Base-by-base conservation (phyloP, 1,140 invertebrate genomes). In the Paraescarpia echinospica region DNA sequence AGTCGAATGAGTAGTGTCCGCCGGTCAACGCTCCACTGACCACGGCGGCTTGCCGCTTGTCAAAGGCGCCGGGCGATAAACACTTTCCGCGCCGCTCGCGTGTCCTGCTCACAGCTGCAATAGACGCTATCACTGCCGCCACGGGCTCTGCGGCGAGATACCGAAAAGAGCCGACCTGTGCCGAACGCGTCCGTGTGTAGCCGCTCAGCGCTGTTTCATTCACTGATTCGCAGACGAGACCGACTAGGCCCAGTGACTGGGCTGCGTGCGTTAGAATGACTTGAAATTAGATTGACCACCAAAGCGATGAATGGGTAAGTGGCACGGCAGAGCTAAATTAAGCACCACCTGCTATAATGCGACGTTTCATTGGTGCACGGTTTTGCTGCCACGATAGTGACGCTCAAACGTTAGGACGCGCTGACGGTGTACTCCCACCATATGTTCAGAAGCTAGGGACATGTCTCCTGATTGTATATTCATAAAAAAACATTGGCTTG, bases 1-100 rank as follows among this genome's bases (percentile, higher is more conserved):
- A 77, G 59, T 77, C 59, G 59, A 77, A 18, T 77, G 59, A 77
- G 59, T 77, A 6, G 59, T 77, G 8, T 27, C 59, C 59, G 59
- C 59, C 59, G 59, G 59, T 77, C 59, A 77, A 77, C 59, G 59
- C 59, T 77, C 59, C 59, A 77, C 59, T 77, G 59, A 77, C 59
- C 59, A 77, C 59, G 59, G 59, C 59, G 59, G 59, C 59, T 77
- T 77, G 59, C 22, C 59, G 59, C 59, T 77, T 77, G 59, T 77
- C 59, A 77, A 77, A 77, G 59, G 59, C 59, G 59, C 59, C 41
- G 59, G 59, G 59, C 59, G 27, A 77, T 77, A 77, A 77, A 77
- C 59, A 77, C 59, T 77, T 77, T 77, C 59, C 18, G 59, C 59
- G 59, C 59, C 59, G 59, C 59, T 77, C 59, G 59, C 59, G 59